Base-by-base conservation (phyloP, 2,113 vertebrate species). In the Myxocyprinus asiaticus region DNA sequence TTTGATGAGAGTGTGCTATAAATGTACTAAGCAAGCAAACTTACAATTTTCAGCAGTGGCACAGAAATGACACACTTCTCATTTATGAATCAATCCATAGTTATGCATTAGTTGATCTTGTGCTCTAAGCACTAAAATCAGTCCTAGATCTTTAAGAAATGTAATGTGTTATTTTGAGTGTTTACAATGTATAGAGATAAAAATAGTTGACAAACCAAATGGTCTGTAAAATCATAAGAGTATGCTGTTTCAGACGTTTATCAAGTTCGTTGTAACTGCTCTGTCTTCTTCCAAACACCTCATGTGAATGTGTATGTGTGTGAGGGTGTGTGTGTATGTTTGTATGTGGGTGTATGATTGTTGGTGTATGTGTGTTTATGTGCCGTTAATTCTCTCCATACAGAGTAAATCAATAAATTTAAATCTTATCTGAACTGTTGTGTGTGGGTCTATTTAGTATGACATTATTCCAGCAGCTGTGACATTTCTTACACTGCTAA, bases 331-430 rank as follows among this genome's bases (percentile, higher is more conserved):
- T 74, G 67, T 82, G 85, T 83, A 80, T 80, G 77, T 56, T 43
- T 48, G 61, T 80, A 61, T 79, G 72, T 64, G 2, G 75, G 53
- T 63, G 61, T 44, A 69, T 73, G 70, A 61, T 58, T 78, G 74
- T 43, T 51, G 76, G 61, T 67, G 67, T 82, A 61, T 75, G 78
- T 80, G 78, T 81, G 66, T 79, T 33, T 70, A 68, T 64, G 50
- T 67, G 64, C 71, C 15, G 11, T 77, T 67, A 63, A 44, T 47
- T 77, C 59, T 77, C 66, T 79, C 76, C 76, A 88, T 84, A 63
- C 82, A 83, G 77, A 78, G 33, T 85, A 82, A 83, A 86, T 88
- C 83, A 92, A 91, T 93, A 92, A 91, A 89, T 76, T 50, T 6
- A 78, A 65, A 78, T 79, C 14, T 12, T 69, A 72, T 47, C 65